Evolutionary conservation across 1,140 invertebrate genomes (phyloP), one percentile per base, ranked within the genome.

Genomic region (Bombus confusus): DNA sequence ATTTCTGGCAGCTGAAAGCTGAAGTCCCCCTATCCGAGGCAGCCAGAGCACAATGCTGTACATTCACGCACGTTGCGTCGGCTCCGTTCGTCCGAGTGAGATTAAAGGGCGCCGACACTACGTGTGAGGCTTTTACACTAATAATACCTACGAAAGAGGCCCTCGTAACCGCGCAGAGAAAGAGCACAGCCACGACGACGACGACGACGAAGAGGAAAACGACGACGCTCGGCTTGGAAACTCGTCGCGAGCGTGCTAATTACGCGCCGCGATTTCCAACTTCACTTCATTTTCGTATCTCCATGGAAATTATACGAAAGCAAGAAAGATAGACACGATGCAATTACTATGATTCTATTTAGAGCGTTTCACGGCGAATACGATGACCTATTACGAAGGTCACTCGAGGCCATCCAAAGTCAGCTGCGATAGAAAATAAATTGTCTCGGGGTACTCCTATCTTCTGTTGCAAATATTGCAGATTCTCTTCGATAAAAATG

Each of bases 61-160:
- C 87, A 91, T 91, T 92, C 91, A 92, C 85, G 83, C 87, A 77
- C 83, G 88, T 88, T 86, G 78, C 81, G 80, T 66, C 81, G 74
- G 68, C 80, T 72, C 73, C 80, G 76, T 39, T 66, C 84, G 74
- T 87, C 81, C 74, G 83, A 72, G 62, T 84, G 84, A 91, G 92
- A 92, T 92, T 92, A 92, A 92, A 92, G 92, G 91, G 90, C 91
- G 90, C 92, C 92, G 92, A 92, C 92, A 31, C 85, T 88, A 88
- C 89, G 90, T 87, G 92, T 91, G 92, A 91, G 90, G 91, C 89
- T 91, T 89, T 90, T 86, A 90, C 90, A 92, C 92, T 92, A 92
- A 92, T 92, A 92, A 92, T 92, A 92, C 87, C 88, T 88, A 91
- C 76, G 75, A 86, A 75, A 80, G 83, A 83, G 85, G 80, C 73